A percentile compares a stretch with the other conserved stretches of the same genome.
Conservation (phyloP, 2,888 invertebrate species). For the Heliothis peltigera region DNA sequence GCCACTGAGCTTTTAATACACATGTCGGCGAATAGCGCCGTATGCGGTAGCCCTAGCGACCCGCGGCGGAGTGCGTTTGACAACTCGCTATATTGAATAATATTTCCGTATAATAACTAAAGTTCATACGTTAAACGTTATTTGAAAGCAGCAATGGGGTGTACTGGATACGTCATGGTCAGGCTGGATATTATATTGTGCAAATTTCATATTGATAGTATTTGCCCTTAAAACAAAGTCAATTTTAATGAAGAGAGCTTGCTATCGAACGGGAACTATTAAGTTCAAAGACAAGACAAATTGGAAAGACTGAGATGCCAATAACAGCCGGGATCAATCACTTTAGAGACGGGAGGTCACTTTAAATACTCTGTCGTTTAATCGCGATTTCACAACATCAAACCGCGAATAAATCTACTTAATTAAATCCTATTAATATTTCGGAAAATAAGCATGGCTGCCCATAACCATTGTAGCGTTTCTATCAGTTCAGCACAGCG, state of each 20-base stretch:
- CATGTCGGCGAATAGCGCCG: constrained; percentile 65
- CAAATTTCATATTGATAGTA: neutral
- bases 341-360: constrained; percentile 4
- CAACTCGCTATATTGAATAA: constrained; percentile 81
- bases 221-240: neutral
- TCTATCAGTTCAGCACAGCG: constrained; percentile 36
- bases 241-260: no score
- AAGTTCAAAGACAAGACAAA: constrained; percentile 3
- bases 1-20: constrained; percentile 32
- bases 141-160: constrained; percentile 50
- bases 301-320: constrained; percentile 20
- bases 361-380: constrained; percentile 48
- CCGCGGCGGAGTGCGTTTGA: constrained; percentile 76
- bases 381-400: constrained; percentile 40
- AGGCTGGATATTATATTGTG: constrained; percentile 17
- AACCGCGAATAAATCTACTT: constrained; percentile 50
- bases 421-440: constrained; percentile 57
- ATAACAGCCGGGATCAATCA: constrained; percentile 38
- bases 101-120: constrained; percentile 59
- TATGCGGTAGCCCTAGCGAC: constrained; percentile 59
- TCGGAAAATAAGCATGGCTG: constrained; percentile 41
- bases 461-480: constrained; percentile 31
- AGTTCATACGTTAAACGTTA: constrained; percentile 60
- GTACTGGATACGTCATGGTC: constrained; percentile 37
- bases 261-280: neutral